These are phyloP conservation scores for Lasioglossum malachurum DNA, from an alignment of 2,888 invertebrate genomes.

Conservation along the genomic window DNA sequence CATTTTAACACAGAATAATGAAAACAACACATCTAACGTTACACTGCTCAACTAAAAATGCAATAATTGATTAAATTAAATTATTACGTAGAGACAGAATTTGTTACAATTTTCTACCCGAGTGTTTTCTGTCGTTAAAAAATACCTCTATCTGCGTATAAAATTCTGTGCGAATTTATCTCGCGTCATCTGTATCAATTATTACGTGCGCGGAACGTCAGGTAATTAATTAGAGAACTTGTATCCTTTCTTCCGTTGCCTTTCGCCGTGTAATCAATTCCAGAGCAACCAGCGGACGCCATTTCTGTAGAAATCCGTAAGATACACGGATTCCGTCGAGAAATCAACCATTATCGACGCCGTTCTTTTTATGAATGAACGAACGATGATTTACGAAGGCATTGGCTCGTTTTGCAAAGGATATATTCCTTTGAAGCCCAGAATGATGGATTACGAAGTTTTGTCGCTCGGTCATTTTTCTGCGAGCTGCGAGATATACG, in stretches of 20 bases:
- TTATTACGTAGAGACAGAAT: background rate
- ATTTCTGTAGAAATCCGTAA: background rate
- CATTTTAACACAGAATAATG: background rate
- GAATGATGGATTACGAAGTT: background rate
- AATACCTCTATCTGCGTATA: background rate
- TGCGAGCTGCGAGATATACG: conserved; percentile 20
- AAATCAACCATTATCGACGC: background rate
- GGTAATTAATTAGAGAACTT: background rate
- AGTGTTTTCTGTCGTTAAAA: background rate
- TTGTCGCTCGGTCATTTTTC: conserved; percentile 7
- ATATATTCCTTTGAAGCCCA: background rate
- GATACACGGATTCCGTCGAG: background rate
- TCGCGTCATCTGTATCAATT: background rate
- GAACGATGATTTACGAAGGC: conserved; percentile 1
- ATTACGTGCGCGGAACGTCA: background rate
- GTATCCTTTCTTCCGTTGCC: background rate
- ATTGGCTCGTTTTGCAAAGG: background rate
- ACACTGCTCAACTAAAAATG: background rate
- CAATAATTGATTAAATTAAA: background rate
- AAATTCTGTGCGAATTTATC: background rate
- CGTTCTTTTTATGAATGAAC: background rate
- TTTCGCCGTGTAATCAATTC: background rate
- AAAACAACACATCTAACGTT: background rate
- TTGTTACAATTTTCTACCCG: background rate
- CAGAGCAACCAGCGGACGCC: background rate